Evolutionary conservation across 2,113 vertebrate species (phyloP), one percentile per base, ranked within the genome.

Genomic region (Oreochromis tanganicae): DNA sequence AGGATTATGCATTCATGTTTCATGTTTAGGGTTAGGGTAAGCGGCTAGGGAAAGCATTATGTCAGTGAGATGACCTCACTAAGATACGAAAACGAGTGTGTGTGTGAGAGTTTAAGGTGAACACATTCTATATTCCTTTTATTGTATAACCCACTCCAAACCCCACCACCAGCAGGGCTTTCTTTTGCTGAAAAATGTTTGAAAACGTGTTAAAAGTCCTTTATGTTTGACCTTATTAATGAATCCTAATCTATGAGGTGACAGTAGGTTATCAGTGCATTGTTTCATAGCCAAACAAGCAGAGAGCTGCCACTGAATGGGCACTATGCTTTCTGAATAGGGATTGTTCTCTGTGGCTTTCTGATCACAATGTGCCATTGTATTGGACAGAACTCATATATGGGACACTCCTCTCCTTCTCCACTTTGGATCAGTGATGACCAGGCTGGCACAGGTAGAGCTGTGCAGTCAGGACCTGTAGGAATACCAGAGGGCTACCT

Each of bases 321-420:
- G 17, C 89, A 95, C 94, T 94, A 66, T 96, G 86, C 86, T 93
- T 85, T 93, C 80, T 95, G 93, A 95, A 96, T 93, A 27, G 91
- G 92, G 94, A 96, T 96, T 97, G 95, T 97, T 95, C 93, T 94
- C 82, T 19, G 84, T 52, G 38, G 81, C 85, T 84, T 91, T 89
- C 88, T 91, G 89, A 92, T 95, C 93, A 96, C 96, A 96, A 94
- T 96, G 96, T 95, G 80, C 95, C 94, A 96, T 96, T 97, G 96
- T 96, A 93, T 91, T 95, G 91, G 92, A 95, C 95, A 95, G 93
- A 94, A 91, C 91, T 89, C 94, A 96, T 96, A 96, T 95, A 96
- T 95, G 95, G 89, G 95, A 95, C 92, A 85, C 91, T 94, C 92
- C 92, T 92, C 93, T 90, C 38, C 63, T 27, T 48, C 87, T 83